phyloP scores from a whole-genome alignment of 2,113 vertebrate genomes.

The Lasiurus cinereus region DNA sequence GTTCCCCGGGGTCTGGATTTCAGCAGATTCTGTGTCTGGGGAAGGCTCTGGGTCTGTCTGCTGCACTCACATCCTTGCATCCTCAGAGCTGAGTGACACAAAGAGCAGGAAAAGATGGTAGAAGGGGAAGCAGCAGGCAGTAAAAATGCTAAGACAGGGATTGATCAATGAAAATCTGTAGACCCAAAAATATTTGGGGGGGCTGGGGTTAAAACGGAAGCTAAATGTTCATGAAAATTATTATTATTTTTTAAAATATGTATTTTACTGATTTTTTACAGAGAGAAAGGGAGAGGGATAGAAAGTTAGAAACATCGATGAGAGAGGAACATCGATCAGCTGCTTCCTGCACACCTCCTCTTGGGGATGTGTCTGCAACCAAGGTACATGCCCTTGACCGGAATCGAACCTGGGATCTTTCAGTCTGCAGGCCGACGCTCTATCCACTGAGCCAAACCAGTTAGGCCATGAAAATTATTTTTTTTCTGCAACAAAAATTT shows the following conservation, averaged over 20 bases:
- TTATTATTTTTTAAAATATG: neutral
- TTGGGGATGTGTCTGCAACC: too few relatives aligned
- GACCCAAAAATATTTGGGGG: neutral
- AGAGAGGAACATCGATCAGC: too few relatives aligned
- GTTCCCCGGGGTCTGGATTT: slow-evolving; percentile 2
- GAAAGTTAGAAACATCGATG: too few relatives aligned
- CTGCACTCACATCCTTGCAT: neutral
- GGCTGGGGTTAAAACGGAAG: neutral
- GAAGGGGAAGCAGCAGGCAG: neutral
- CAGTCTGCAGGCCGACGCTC: too few relatives aligned
- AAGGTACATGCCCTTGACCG: too few relatives aligned
- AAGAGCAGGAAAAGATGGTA: neutral
- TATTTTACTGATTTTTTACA: too few relatives aligned
- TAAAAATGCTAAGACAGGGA: neutral
- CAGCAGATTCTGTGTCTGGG: neutral
- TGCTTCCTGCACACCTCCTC: too few relatives aligned
- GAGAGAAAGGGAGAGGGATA: too few relatives aligned
- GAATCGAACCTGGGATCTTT: too few relatives aligned
- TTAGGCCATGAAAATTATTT: too few relatives aligned
- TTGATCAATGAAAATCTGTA: neutral
- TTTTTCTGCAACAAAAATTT: neutral
- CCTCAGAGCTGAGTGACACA: neutral
- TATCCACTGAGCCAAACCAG: too few relatives aligned
- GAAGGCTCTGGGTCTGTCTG: neutral
- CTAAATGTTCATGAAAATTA: neutral